A percentile compares a stretch with the other conserved stretches of the same genome.
Evolutionary conservation across 1,140 invertebrate species (phyloP).

Genomic region (Aphaenogaster rudis): DNA sequence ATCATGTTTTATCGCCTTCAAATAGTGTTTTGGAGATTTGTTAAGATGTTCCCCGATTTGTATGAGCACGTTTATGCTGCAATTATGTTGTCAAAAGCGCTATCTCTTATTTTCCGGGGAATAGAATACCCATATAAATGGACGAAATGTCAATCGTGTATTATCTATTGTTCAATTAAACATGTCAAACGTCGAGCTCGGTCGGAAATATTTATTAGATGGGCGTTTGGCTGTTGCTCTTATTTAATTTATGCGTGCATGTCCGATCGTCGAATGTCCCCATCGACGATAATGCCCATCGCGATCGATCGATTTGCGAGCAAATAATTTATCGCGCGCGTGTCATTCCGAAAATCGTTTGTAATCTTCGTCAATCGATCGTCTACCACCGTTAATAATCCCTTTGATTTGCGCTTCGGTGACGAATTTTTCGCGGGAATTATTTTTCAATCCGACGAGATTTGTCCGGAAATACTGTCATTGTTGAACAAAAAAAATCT

Average conservation of each 20-base stretch:
- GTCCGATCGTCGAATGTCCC: slow-evolving; percentile 10
- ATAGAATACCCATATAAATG: slow-evolving; percentile 47
- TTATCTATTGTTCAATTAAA: slow-evolving; percentile 57
- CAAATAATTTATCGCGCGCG: slow-evolving; percentile 39
- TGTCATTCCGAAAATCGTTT: slow-evolving; percentile 30
- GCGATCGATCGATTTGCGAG: slow-evolving; percentile 13
- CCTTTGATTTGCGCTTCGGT: slow-evolving; percentile 18
- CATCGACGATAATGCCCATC: background rate
- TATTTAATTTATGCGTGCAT: slow-evolving; percentile 58
- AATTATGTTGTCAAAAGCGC: background rate
- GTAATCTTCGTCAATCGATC: slow-evolving; percentile 46
- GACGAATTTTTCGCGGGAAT: slow-evolving; percentile 18
- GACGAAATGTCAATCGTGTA: background rate
- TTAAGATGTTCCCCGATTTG: background rate
- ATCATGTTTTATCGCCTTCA: background rate
- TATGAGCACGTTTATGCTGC: background rate
- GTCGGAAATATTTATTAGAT: slow-evolving; percentile 61
- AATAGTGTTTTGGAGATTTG: background rate
- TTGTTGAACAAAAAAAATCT: background rate
- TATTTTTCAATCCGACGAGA: slow-evolving; percentile 26
- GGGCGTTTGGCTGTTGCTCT: slow-evolving; percentile 26
- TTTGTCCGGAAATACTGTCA: slow-evolving; percentile 14
- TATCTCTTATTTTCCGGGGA: slow-evolving; percentile 11
- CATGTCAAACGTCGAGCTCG: slow-evolving; percentile 28
- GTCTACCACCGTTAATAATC: background rate